A percentile compares a stretch with the other conserved stretches of the same genome.
phyloP scores from a whole-genome alignment of 2,797 vertebrate genomes.

The Hyperoplus immaculatus region DNA sequence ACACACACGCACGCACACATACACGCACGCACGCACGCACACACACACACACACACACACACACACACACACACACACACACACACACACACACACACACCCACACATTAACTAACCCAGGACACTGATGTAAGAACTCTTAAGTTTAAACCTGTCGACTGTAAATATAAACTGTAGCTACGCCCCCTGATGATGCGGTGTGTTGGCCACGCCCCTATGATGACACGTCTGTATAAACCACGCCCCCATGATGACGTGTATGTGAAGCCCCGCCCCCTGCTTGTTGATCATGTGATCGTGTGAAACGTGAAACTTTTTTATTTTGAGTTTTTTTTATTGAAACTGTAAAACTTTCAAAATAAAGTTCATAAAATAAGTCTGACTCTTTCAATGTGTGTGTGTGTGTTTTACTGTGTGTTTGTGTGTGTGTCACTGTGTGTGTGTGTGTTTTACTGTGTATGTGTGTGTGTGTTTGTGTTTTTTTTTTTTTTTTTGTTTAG shows the following conservation, averaged over 20 bases:
- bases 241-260: neutral
- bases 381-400: slow-evolving; percentile 17
- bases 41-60: too few relatives aligned
- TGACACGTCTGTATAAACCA: slow-evolving; percentile 1
- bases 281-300: slow-evolving; percentile 49
- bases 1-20: too few relatives aligned
- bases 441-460: too few relatives aligned
- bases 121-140: neutral
- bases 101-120: too few relatives aligned
- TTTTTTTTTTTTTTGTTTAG: too few relatives aligned
- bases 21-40: too few relatives aligned
- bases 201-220: slow-evolving; percentile 5
- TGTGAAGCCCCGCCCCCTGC: neutral
- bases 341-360: slow-evolving; percentile 65
- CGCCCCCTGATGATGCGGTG: neutral
- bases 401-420: too few relatives aligned
- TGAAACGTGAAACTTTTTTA: slow-evolving; percentile 67
- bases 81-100: too few relatives aligned
- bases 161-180: slow-evolving; percentile 51
- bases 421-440: too few relatives aligned
- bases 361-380: slow-evolving; percentile 54
- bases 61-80: too few relatives aligned
- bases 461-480: too few relatives aligned
- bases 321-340: slow-evolving; percentile 51
- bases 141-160: neutral